phyloP scores from a whole-genome alignment of 2,113 vertebrate species.

The Chaenogobius annularis region DNA sequence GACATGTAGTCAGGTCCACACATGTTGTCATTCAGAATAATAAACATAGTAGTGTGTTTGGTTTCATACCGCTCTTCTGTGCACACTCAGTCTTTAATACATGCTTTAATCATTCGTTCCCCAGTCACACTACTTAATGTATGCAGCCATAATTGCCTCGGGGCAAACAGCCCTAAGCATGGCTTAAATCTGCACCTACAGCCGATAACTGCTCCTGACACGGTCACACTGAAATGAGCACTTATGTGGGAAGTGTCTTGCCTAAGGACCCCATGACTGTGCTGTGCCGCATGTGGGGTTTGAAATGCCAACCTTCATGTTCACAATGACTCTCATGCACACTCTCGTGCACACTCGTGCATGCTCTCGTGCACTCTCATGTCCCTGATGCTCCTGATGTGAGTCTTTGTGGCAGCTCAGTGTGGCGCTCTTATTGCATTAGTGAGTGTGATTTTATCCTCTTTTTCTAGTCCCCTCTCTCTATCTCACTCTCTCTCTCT shows the following conservation, averaged over 20 bases:
- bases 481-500: constrained; percentile 25
- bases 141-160: neutral
- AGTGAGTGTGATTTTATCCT: constrained; percentile 57
- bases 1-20: too few relatives aligned
- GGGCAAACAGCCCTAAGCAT: neutral
- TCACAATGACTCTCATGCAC: neutral
- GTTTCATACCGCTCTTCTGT: too few relatives aligned
- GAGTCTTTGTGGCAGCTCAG: constrained; percentile 63
- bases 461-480: constrained; percentile 20
- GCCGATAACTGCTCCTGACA: neutral
- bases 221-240: neutral
- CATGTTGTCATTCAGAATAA: too few relatives aligned
- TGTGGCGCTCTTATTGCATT: constrained; percentile 70
- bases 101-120: neutral
- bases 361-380: constrained; percentile 13
- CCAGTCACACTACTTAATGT: neutral
- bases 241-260: neutral
- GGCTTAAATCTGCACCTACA: neutral
- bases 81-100: neutral
- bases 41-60: too few relatives aligned
- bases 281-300: too few relatives aligned
- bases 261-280: neutral
- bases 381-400: constrained; percentile 57
- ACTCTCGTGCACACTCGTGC: too few relatives aligned
- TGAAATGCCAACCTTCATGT: neutral